Evolutionary conservation across 2,797 vertebrate genomes (phyloP), one percentile per base, ranked within the genome.

Genomic region (Carapus acus): DNA sequence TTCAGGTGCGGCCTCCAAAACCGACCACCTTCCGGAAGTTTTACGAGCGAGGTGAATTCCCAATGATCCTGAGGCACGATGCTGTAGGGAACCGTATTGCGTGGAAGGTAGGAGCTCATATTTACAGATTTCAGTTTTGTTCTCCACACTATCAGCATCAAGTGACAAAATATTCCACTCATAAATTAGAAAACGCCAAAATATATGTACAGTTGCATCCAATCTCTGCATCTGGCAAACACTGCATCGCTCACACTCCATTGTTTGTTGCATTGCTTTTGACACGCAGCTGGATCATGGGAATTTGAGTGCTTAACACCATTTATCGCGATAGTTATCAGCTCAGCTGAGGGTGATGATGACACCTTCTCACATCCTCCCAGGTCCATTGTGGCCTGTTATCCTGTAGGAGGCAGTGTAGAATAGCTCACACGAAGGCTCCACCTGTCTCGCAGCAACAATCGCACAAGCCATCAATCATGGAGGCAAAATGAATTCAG

Each of bases 31-130:
- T 99, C 69, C 89, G 94, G 49, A 97, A 88, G 77, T 91, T 90
- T 81, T 97, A 95, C n/a, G 90, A 97, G 23, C 82, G 92, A 4
- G 91, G 93, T 58, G 92, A 94, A 71, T 90, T 96, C 77, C 94
- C 92, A 2, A 81, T 91, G 8, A 78, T 76, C 0, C 65, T 90
- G 74, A 63, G 78, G 29, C 85, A 88, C 3, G 73, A 80, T 57
- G 50, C 67, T 46, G 86, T 70, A 59, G 82, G 86, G 21, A 86
- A 87, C 51, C 72, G 73, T 38, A 88, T 89, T 14, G 73, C 77
- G 12, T 90, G 88, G 88, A 89, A 89, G 86, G 89, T 90, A 87
- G 43, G 68, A 14, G 7, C 2, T 43, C 33, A 43, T 46, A 15
- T 11, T 8, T 4, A 29, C 8, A 13, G 31, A 33, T 33, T 33